Conservation (phyloP, 2,888 invertebrate genomes). For the Platycheirus albimanus region DNA sequence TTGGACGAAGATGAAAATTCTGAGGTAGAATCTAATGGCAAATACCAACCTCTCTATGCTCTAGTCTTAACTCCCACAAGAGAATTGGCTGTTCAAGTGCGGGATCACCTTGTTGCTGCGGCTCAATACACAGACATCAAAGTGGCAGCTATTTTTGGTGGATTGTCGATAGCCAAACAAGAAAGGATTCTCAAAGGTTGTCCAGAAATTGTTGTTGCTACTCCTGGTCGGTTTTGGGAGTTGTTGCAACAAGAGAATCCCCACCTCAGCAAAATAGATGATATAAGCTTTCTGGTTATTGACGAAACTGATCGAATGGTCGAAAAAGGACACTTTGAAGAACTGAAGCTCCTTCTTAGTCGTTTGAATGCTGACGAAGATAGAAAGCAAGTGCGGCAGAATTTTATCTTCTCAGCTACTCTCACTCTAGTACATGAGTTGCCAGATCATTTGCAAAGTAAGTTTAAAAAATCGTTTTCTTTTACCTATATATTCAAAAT, state of each 20-base stretch:
- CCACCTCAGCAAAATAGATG: slow-evolving; percentile 88
- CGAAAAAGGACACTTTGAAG: slow-evolving; percentile 97
- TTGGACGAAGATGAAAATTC: slow-evolving; percentile 75
- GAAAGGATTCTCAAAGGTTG: slow-evolving; percentile 90
- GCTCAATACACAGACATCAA: slow-evolving; percentile 90
- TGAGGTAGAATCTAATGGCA: slow-evolving; percentile 74
- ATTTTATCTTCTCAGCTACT: slow-evolving; percentile 98
- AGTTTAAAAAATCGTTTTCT: too few species aligned
- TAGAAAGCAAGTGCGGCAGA: slow-evolving; percentile 88
- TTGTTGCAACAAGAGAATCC: slow-evolving; percentile 90
- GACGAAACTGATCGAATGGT: slow-evolving; percentile 99
- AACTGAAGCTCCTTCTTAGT: slow-evolving; percentile 91
- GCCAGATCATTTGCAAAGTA: slow-evolving; percentile 88
- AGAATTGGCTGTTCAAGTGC: slow-evolving; percentile 97
- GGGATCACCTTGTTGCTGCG: slow-evolving; percentile 90
- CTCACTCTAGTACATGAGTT: slow-evolving; percentile 95
- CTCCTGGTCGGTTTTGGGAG: slow-evolving; percentile 99
- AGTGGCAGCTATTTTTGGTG: slow-evolving; percentile 95
- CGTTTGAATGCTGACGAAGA: slow-evolving; percentile 88
- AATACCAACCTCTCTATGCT: slow-evolving; percentile 86
- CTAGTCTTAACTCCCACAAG: slow-evolving; percentile 97
- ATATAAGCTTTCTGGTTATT: slow-evolving; percentile 94
- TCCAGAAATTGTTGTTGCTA: slow-evolving; percentile 98
- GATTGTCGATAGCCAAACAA: slow-evolving; percentile 97
- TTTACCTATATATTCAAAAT: too few species aligned